Evolutionary conservation across 2,888 invertebrate genomes (phyloP).

Genomic region (Sarcophaga caerulescens): DNA sequence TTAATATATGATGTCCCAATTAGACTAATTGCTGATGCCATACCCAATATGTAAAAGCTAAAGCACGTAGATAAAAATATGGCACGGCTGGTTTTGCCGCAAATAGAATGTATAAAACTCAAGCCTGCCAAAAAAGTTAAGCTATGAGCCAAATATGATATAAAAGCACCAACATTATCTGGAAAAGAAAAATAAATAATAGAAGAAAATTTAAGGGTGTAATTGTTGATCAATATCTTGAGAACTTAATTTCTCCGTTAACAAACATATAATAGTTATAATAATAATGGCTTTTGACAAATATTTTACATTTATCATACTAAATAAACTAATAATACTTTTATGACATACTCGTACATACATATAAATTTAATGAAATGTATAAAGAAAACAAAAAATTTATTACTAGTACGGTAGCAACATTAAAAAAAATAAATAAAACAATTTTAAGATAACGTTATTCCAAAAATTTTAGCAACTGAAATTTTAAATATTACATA

Average conservation of each 20-base stretch:
- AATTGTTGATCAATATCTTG: neutral
- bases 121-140: constrained; percentile 76
- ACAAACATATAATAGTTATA: neutral
- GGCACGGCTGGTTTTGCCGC: constrained; percentile 74
- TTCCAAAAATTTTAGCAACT: too few relatives aligned
- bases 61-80: constrained; percentile 75
- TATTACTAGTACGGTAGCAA: too few relatives aligned
- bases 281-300: neutral
- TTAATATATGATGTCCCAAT: constrained; percentile 73
- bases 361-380: too few relatives aligned
- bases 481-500: too few relatives aligned
- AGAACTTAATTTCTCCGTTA: neutral
- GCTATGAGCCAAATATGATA: constrained; percentile 78
- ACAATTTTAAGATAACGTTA: too few relatives aligned
- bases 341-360: too few relatives aligned
- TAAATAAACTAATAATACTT: too few relatives aligned
- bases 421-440: too few relatives aligned
- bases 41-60: constrained; percentile 76
- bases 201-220: neutral
- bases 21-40: constrained; percentile 75
- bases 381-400: too few relatives aligned
- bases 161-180: constrained; percentile 77
- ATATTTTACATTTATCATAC: neutral
- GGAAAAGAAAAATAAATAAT: neutral
- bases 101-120: constrained; percentile 76